Evolutionary conservation across 2,888 invertebrate genomes (phyloP).

Genomic region (Stenurella melanura): DNA sequence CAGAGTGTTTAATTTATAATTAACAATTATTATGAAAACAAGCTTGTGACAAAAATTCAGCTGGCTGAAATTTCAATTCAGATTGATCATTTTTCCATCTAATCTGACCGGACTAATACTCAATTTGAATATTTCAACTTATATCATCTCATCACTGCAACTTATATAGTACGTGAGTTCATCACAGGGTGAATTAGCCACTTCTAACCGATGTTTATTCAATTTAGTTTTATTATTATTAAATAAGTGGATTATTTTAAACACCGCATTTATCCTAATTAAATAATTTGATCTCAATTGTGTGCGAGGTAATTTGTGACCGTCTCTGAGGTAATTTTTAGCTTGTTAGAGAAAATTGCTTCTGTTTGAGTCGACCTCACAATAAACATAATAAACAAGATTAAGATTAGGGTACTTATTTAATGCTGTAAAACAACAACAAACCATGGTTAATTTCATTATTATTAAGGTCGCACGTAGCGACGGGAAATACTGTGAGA

Average conservation of each 20-base stretch:
- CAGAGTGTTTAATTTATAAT: too few relatives aligned
- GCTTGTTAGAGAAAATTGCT: slow-evolving; percentile 19
- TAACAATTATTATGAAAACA: too few relatives aligned
- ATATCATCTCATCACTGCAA: too few relatives aligned
- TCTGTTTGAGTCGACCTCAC: neutral
- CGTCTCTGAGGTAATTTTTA: slow-evolving; percentile 12
- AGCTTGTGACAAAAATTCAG: too few relatives aligned
- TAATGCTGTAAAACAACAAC: slow-evolving; percentile 9
- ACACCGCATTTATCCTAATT: slow-evolving; percentile 14
- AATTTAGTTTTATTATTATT: slow-evolving; percentile 26
- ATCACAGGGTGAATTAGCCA: neutral
- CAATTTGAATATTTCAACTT: too few relatives aligned
- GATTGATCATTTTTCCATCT: too few relatives aligned
- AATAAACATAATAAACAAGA: slow-evolving; percentile 28
- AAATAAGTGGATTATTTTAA: slow-evolving; percentile 22
- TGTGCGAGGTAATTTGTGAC: neutral
- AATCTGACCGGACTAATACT: too few relatives aligned
- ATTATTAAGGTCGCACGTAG: neutral
- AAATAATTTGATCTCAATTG: slow-evolving; percentile 30
- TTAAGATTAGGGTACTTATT: slow-evolving; percentile 14
- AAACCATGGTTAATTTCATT: slow-evolving; percentile 3
- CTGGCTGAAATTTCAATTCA: too few relatives aligned
- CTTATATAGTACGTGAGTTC: neutral
- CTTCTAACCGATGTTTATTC: slow-evolving; percentile 5
- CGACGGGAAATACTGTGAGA: neutral